Base-by-base conservation (phyloP, 64 coral and sea anemone species). In the Stylophora pistillata region DNA sequence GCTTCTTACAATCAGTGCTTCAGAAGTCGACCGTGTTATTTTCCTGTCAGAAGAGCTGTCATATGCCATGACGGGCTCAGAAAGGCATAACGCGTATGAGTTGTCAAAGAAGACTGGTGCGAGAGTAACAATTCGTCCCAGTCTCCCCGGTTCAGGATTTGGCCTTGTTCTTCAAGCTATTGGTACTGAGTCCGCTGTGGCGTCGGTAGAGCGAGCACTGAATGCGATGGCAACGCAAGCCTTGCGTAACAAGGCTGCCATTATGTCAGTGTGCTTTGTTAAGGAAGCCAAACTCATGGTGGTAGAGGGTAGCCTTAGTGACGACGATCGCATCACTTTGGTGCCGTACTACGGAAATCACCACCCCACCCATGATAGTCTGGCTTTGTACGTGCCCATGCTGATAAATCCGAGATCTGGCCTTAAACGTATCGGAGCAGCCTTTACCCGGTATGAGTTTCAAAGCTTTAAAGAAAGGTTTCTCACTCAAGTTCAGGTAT, bases 221-320 rank as follows among this genome's bases (percentile, higher is more conserved):
- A 86, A 95, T 90, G 90, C 83, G 20, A 92, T 98, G 92, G 81
- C 93, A 28, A 76, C 76, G 25, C 90, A 89, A 66, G 86, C 94
- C 16, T 64, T 72, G 13, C 84, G 87, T 72, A 91, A 92, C 74
- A 88, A 84, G 23, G 79, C 93, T 17, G 78, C 86, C 56, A 62
- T 95, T 86, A 89, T 98, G 93, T 92, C 87, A 15, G 54, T 95
- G 61, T 98, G 93, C 30, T 98, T 98, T 54, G 96, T 98, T 15
- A 91, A 94, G 52, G 96, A 90, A 28, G 92, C 96, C 11, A 98
- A 91, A 47, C 89, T 87, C 3, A 98, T 98, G 86, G 17, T 98
- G 53, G 92, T 98, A 54, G 96, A 55, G 78, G 90, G 90, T 64
- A 93, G 73, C 62, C 86, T 88, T 52, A 98, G 88, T 72, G 88